Percentiles rank a stretch among this genome's conserved stretches.
Evolutionary conservation across 2,888 invertebrate genomes (phyloP).

Genomic region (Meteorus cinctellus): DNA sequence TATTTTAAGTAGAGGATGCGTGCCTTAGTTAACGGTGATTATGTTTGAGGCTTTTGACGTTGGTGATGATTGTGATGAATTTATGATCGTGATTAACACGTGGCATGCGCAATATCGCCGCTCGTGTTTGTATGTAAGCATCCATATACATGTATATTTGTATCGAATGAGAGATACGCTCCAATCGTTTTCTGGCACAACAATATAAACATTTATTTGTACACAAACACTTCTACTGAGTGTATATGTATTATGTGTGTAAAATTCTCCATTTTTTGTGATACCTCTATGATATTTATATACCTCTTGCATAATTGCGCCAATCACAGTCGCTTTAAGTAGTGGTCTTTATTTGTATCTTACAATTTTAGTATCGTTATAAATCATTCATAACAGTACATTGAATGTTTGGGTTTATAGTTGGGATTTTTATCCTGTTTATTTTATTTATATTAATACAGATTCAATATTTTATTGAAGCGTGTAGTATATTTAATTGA

Average conservation of each 20-base stretch:
- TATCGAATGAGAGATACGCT: neutral
- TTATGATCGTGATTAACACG: slow-evolving; percentile 65
- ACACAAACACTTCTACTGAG: neutral
- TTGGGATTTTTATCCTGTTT: neutral
- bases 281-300: neutral
- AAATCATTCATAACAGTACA: slow-evolving; percentile 4
- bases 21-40: slow-evolving; percentile 56
- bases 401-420: neutral
- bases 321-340: neutral
- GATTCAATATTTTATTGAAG: neutral
- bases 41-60: slow-evolving; percentile 54
- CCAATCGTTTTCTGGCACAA: slow-evolving; percentile 21
- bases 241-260: neutral
- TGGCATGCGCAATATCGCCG: slow-evolving; percentile 62
- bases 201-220: slow-evolving; percentile 13
- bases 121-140: slow-evolving; percentile 56
- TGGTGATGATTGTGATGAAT: slow-evolving; percentile 61
- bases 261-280: neutral
- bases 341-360: neutral
- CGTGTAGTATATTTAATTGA: neutral
- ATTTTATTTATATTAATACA: neutral
- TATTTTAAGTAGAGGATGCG: slow-evolving; percentile 25
- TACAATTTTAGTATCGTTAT: neutral
- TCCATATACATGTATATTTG: neutral
- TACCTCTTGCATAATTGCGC: neutral